These are phyloP conservation scores for Caenorhabditis becei DNA, from an alignment of 2,888 invertebrate genomes.

Conservation along the genomic window DNA sequence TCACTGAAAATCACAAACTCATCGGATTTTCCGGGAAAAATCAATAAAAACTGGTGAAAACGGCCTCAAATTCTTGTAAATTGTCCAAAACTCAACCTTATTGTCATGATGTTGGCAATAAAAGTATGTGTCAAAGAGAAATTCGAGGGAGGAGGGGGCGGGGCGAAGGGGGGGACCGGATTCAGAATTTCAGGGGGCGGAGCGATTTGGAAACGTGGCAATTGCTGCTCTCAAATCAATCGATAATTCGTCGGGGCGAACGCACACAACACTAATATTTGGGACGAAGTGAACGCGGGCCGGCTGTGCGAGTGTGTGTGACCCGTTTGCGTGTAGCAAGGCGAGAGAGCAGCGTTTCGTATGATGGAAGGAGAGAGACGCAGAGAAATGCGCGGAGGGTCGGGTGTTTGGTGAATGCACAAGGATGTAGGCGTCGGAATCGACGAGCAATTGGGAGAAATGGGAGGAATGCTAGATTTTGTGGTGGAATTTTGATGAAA, in stretches of 20 bases:
- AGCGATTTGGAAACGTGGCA: background rate
- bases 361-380: constrained; percentile 8
- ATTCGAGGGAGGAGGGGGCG: constrained; percentile 2
- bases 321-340: background rate
- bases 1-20: constrained; percentile 11
- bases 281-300: background rate
- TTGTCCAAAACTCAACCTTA: constrained; percentile 43
- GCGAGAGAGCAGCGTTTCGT: background rate
- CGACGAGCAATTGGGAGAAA: constrained; percentile 5
- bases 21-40: background rate
- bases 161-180: no score
- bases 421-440: constrained; percentile 4
- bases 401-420: background rate
- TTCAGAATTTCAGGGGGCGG: no score
- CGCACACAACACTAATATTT: background rate
- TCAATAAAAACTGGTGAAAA: background rate
- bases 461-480: no score
- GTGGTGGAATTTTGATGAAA: background rate
- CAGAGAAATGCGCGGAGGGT: constrained; percentile 7
- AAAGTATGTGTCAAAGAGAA: background rate
- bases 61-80: background rate
- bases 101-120: constrained; percentile 15
- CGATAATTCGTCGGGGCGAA: background rate
- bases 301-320: background rate
- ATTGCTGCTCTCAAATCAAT: background rate